A percentile compares a stretch with the other conserved stretches of the same genome.
phyloP scores from a whole-genome alignment of 2,113 vertebrate genomes.

The Helogale parvula region DNA sequence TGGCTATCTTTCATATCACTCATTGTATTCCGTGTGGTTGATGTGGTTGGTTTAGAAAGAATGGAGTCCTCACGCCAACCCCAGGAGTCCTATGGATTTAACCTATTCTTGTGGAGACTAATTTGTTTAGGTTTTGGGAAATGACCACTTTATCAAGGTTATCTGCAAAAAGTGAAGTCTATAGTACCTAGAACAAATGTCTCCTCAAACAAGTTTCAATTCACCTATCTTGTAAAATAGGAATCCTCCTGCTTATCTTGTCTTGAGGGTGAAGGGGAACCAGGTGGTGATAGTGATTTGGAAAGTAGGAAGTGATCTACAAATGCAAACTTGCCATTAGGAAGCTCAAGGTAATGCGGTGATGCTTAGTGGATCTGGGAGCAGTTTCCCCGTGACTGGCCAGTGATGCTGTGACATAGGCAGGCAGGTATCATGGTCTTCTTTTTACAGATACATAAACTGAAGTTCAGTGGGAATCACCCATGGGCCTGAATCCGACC shows the following conservation, averaged over 20 bases:
- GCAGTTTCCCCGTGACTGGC: not conserved
- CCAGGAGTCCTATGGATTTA: not conserved
- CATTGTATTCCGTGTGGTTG: not conserved
- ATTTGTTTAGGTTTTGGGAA: not conserved
- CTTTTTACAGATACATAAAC: not conserved
- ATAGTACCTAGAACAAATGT: not conserved
- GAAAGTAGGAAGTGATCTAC: not conserved
- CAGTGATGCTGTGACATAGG: not conserved
- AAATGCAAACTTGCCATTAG: not conserved
- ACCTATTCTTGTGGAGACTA: not conserved
- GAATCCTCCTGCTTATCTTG: not conserved
- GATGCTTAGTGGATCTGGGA: not conserved
- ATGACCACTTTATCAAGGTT: not conserved
- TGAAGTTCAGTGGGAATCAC: not conserved
- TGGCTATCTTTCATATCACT: not conserved
- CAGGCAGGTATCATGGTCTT: not conserved
- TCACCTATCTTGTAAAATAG: not conserved
- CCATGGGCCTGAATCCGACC: not conserved
- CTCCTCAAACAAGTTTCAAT: not conserved
- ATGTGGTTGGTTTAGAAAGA: not conserved
- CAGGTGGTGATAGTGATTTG: not conserved
- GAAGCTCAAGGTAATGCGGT: not conserved
- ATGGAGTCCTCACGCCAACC: not conserved
- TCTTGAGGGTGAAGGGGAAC: not conserved
- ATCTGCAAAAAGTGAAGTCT: not conserved